Evolutionary conservation across 1,140 invertebrate species (phyloP).

Genomic region (Bombyx mori): ASM3026992v2 NC_085112.1:6078501-6079000

Average conservation of each 20-base stretch:
- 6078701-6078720: too few species aligned
- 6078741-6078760: too few species aligned
- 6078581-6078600: slow-evolving; percentile 55
- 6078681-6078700: not conserved
- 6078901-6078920: too few species aligned
- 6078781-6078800: too few species aligned
- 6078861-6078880: too few species aligned
- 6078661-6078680: slow-evolving; percentile 38
- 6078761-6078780: too few species aligned
- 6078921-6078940: too few species aligned
- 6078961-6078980: slow-evolving; percentile 26
- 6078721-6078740: too few species aligned
- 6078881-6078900: too few species aligned
- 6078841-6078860: too few species aligned
- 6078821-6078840: too few species aligned
- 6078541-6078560: slow-evolving; percentile 41
- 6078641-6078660: slow-evolving; percentile 54
- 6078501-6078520: slow-evolving; percentile 26
- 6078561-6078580: slow-evolving; percentile 19
- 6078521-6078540: slow-evolving; percentile 33
- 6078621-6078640: slow-evolving; percentile 54
- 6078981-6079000: slow-evolving; percentile 25
- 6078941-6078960: slow-evolving; percentile 7
- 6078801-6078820: too few species aligned
- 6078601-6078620: slow-evolving; percentile 52